phyloP scores from a whole-genome alignment of 2,888 invertebrate genomes.

The Bellardia pandia region DNA sequence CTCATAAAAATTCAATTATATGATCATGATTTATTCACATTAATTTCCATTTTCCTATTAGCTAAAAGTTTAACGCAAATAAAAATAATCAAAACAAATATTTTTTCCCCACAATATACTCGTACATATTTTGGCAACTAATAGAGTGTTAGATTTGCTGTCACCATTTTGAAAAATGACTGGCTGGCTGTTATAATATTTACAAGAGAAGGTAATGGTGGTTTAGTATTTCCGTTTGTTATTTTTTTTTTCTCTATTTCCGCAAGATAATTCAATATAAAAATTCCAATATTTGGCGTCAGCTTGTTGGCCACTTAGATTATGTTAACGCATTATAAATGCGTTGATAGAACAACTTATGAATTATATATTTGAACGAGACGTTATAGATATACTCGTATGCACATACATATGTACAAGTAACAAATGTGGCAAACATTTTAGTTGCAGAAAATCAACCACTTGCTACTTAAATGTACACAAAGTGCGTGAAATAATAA shows the following conservation, averaged over 20 bases:
- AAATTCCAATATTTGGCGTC: constrained; percentile 79
- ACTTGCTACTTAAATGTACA: constrained; percentile 52
- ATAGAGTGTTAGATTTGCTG: constrained; percentile 66
- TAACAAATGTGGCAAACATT: constrained; percentile 35
- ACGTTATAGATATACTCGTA: constrained; percentile 13
- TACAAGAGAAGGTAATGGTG: constrained; percentile 29
- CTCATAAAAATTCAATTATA: not conserved
- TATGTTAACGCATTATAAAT: constrained; percentile 79
- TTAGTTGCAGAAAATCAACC: constrained; percentile 50
- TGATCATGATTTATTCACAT: not conserved
- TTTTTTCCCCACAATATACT: not conserved
- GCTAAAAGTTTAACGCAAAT: constrained; percentile 18
- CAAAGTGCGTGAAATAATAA: constrained; percentile 68
- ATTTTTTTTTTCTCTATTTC: constrained; percentile 36
- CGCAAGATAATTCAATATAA: constrained; percentile 78
- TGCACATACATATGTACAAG: constrained; percentile 6
- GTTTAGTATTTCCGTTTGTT: constrained; percentile 9
- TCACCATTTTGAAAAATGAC: constrained; percentile 58
- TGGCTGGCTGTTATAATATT: not conserved
- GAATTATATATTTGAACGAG: constrained; percentile 78
- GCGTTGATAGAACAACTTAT: constrained; percentile 84
- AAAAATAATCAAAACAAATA: constrained; percentile 48
- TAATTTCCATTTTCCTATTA: not conserved
- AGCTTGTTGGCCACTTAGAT: constrained; percentile 84
- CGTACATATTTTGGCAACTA: constrained; percentile 44